phyloP scores from a whole-genome alignment of 2,113 vertebrate species.

The Psophia crepitans region DNA sequence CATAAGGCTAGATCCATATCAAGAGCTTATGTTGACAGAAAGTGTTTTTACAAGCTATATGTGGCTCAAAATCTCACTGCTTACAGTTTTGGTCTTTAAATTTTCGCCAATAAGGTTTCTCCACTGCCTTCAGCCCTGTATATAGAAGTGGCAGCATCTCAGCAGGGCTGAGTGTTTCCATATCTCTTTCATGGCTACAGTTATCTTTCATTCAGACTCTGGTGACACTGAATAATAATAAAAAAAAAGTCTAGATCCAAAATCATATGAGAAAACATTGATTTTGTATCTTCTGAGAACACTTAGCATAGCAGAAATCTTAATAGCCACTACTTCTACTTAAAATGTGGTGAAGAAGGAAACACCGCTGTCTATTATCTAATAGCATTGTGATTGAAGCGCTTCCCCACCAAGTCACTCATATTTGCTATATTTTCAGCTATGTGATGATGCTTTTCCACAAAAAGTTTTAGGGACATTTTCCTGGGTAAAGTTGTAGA shows the following conservation, averaged over 20 bases:
- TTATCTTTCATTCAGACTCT: neutral
- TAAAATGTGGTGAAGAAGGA: neutral
- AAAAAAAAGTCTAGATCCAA: neutral
- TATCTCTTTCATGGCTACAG: neutral
- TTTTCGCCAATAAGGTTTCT: neutral
- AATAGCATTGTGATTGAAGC: neutral
- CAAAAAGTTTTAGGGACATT: neutral
- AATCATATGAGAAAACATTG: neutral
- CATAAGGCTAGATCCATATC: neutral
- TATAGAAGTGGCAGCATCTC: neutral
- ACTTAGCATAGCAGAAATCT: neutral
- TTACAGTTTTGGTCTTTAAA: neutral
- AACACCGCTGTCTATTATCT: neutral
- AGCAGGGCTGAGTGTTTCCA: neutral
- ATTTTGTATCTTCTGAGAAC: neutral
- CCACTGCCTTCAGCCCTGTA: neutral
- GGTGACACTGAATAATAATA: neutral
- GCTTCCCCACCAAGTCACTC: neutral
- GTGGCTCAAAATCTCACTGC: neutral
- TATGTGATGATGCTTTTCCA: neutral
- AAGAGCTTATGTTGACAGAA: neutral
- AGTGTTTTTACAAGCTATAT: neutral
- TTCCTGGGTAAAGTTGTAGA: neutral
- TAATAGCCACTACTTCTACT: neutral
- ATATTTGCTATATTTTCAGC: neutral